Percentiles rank a stretch among this genome's conserved stretches.
phyloP scores from a whole-genome alignment of 2,113 vertebrate species.

The Saguinus imperator region DNA sequence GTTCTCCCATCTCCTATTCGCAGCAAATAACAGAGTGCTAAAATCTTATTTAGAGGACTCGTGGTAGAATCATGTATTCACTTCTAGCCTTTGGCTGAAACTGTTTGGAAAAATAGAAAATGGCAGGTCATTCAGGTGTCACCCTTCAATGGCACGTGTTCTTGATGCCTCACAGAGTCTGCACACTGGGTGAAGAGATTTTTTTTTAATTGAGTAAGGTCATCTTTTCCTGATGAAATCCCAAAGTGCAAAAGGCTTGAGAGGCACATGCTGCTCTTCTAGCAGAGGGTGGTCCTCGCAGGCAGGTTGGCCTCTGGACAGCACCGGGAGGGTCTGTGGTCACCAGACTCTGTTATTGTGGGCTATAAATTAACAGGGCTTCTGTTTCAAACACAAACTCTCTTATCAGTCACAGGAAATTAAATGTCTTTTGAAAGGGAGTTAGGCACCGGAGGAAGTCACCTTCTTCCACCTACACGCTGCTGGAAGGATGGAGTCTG shows the following conservation, averaged over 20 bases:
- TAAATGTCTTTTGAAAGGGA: slow-evolving; percentile 64
- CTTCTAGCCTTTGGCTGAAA: not conserved
- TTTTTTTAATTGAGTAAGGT: slow-evolving; percentile 13
- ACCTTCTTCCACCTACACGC: slow-evolving; percentile 65
- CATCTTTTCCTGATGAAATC: slow-evolving; percentile 69
- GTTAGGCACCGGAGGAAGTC: not conserved
- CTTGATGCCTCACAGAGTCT: slow-evolving; percentile 13
- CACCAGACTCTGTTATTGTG: slow-evolving; percentile 64
- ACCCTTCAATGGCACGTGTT: slow-evolving; percentile 47
- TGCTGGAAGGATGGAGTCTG: slow-evolving; percentile 52
- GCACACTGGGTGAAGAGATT: slow-evolving; percentile 30
- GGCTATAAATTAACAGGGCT: slow-evolving; percentile 69
- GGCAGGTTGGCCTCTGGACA: slow-evolving; percentile 57
- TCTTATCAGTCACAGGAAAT: slow-evolving; percentile 77
- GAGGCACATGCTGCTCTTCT: slow-evolving; percentile 75
- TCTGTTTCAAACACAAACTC: slow-evolving; percentile 76
- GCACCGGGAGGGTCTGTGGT: slow-evolving; percentile 52
- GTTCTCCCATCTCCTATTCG: not conserved
- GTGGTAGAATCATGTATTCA: not conserved
- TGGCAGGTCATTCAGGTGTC: not conserved
- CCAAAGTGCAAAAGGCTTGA: slow-evolving; percentile 62
- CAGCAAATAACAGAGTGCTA: not conserved
- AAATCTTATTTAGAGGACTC: not conserved
- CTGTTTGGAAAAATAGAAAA: not conserved
- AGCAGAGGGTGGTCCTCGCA: slow-evolving; percentile 62